These are phyloP conservation scores for Petrocephalus microphthalmus DNA, from an alignment of 2,113 vertebrate genomes.

Conservation along the genomic window DNA sequence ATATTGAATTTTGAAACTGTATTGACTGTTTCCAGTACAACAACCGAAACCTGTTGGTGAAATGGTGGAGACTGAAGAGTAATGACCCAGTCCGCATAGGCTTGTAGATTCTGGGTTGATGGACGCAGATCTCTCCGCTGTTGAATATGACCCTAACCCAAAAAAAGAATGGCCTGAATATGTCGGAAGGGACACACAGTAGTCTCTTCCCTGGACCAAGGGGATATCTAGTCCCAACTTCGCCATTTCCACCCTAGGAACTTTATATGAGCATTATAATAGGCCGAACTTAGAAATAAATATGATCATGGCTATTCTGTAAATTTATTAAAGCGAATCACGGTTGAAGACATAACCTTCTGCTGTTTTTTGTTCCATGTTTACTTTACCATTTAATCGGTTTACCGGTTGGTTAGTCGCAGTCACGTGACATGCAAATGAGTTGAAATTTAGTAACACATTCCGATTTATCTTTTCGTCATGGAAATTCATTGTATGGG, in stretches of 20 bases:
- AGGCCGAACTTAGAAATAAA: background rate
- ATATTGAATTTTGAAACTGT: constrained; percentile 74
- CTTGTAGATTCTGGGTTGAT: constrained; percentile 31
- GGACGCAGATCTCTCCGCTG: constrained; percentile 55
- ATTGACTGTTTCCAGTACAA: constrained; percentile 77
- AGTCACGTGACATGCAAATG: constrained; percentile 45
- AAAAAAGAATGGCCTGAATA: constrained; percentile 33
- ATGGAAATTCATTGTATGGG: background rate
- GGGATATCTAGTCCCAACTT: constrained; percentile 56
- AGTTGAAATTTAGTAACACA: background rate
- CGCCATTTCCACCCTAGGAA: constrained; percentile 51
- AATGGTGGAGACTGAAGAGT: constrained; percentile 48
- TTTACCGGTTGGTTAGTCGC: constrained; percentile 36
- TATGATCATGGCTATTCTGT: background rate
- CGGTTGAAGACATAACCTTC: constrained; percentile 35
- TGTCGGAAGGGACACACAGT: constrained; percentile 60
- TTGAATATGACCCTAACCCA: constrained; percentile 57
- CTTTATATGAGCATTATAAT: background rate
- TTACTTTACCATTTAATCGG: constrained; percentile 34
- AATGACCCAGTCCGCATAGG: constrained; percentile 33
- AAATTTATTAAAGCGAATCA: constrained; percentile 21
- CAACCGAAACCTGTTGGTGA: constrained; percentile 70
- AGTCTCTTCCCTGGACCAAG: constrained; percentile 61
- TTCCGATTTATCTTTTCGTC: background rate
- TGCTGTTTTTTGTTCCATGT: constrained; percentile 39